Evolutionary conservation across 1,140 invertebrate genomes (phyloP).

Genomic region (Drosophila parvula): DNA sequence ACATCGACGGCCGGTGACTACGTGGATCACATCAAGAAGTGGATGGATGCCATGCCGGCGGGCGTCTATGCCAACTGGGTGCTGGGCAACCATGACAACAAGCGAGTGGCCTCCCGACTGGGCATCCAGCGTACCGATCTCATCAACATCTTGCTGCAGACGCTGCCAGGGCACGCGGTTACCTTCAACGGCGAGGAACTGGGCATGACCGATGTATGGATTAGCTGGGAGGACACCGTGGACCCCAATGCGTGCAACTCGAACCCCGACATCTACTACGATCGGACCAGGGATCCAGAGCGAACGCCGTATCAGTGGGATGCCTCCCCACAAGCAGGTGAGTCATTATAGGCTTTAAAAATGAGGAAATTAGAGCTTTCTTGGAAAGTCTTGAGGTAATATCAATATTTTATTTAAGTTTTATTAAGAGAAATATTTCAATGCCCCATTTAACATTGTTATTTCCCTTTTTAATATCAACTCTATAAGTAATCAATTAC

Average conservation of each 20-base stretch:
- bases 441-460: too few species aligned
- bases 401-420: too few species aligned
- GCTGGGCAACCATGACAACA: slow-evolving; percentile 88
- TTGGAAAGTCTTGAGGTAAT: too few species aligned
- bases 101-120: slow-evolving; percentile 87
- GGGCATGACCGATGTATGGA: slow-evolving; percentile 89
- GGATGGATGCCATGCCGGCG: slow-evolving; percentile 86
- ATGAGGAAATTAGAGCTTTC: too few species aligned
- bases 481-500: too few species aligned
- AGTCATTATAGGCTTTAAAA: background rate
- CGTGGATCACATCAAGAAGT: slow-evolving; percentile 85
- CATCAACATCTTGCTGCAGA: slow-evolving; percentile 87
- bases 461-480: too few species aligned
- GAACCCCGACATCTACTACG: slow-evolving; percentile 73
- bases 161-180: slow-evolving; percentile 88
- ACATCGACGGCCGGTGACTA: slow-evolving; percentile 86
- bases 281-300: slow-evolving; percentile 85
- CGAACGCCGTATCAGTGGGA: slow-evolving; percentile 90
- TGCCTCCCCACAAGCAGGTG: slow-evolving; percentile 84
- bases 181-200: slow-evolving; percentile 93
- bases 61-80: slow-evolving; percentile 86
- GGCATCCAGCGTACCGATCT: slow-evolving; percentile 87
- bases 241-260: slow-evolving; percentile 75
- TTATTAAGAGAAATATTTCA: too few species aligned
- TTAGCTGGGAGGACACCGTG: slow-evolving; percentile 85